Conservation (phyloP, 2,113 vertebrate species). For the Aphyosemion australe region DNA sequence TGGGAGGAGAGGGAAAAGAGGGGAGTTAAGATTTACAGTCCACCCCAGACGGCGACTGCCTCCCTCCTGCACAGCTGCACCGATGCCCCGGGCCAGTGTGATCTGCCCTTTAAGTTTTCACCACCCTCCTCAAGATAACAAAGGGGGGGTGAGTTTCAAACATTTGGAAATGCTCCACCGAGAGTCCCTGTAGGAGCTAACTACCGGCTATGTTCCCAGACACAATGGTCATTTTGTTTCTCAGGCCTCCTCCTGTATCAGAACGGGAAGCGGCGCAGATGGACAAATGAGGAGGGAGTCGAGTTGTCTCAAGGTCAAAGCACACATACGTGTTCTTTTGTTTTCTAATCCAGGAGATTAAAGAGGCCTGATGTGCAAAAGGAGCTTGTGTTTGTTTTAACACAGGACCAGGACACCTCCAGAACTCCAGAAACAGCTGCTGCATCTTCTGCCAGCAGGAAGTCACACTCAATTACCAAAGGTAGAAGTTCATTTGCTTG, state of each 20-base stretch:
- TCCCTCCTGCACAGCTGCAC: conserved; percentile 72
- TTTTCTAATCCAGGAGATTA: not conserved
- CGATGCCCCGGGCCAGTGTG: conserved; percentile 53
- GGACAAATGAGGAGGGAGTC: conserved; percentile 42
- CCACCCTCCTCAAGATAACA: conserved; percentile 72
- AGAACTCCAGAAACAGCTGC: conserved; percentile 60
- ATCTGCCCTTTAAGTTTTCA: conserved; percentile 75
- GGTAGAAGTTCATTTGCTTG: conserved; percentile 43
- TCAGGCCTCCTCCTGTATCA: conserved; percentile 43
- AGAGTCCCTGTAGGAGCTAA: conserved; percentile 50
- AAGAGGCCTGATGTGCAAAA: conserved; percentile 1
- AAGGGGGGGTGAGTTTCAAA: conserved; percentile 58
- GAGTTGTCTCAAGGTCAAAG: conserved; percentile 21
- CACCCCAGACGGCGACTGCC: conserved; percentile 48
- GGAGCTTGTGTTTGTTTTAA: conserved; percentile 41
- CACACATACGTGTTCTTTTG: conserved; percentile 8
- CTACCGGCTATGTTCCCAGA: conserved; percentile 57
- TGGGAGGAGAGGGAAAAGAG: not conserved
- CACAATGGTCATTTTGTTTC: conserved; percentile 71
- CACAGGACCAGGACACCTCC: conserved; percentile 38
- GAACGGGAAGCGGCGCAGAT: conserved; percentile 53
- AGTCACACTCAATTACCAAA: conserved; percentile 74
- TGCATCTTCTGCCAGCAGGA: conserved; percentile 58
- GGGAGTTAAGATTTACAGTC: conserved; percentile 68
- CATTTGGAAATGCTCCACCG: conserved; percentile 61